phyloP scores from a whole-genome alignment of 2,888 invertebrate genomes.

The Limnephilus auricula region DNA sequence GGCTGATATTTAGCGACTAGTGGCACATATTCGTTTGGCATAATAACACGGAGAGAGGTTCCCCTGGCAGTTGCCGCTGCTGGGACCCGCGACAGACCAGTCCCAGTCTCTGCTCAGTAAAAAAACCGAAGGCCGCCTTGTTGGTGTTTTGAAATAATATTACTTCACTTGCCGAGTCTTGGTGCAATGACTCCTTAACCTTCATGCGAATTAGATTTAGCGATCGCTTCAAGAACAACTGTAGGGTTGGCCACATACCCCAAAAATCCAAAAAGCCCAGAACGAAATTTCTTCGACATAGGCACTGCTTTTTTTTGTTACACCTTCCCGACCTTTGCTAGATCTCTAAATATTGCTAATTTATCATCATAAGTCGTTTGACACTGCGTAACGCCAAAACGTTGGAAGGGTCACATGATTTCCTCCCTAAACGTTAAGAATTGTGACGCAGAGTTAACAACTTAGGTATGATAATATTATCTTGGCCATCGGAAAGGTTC shows the following conservation, averaged over 20 bases:
- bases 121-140: slow-evolving; percentile 51
- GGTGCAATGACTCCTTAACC: slow-evolving; percentile 55
- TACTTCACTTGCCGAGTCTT: slow-evolving; percentile 34
- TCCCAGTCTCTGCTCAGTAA: slow-evolving; percentile 5
- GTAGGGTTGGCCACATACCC: not conserved
- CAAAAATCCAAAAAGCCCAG: not conserved
- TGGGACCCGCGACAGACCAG: slow-evolving; percentile 34
- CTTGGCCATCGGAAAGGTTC: not conserved
- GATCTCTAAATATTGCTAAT: not conserved
- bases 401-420: not conserved
- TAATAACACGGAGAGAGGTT: not conserved
- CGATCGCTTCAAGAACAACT: not conserved
- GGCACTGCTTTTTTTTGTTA: not conserved
- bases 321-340: not conserved
- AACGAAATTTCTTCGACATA: not conserved
- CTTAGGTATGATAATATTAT: not conserved
- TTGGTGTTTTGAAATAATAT: slow-evolving; percentile 40
- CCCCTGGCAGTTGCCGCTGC: not conserved
- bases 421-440: not conserved
- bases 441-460: not conserved
- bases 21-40: not conserved
- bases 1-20: not conserved
- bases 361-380: not conserved
- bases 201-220: slow-evolving; percentile 49
- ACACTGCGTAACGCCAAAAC: not conserved